A percentile compares a stretch with the other conserved stretches of the same genome.
phyloP scores from a whole-genome alignment of 2,113 vertebrate species.

The Halichoeres trimaculatus region DNA sequence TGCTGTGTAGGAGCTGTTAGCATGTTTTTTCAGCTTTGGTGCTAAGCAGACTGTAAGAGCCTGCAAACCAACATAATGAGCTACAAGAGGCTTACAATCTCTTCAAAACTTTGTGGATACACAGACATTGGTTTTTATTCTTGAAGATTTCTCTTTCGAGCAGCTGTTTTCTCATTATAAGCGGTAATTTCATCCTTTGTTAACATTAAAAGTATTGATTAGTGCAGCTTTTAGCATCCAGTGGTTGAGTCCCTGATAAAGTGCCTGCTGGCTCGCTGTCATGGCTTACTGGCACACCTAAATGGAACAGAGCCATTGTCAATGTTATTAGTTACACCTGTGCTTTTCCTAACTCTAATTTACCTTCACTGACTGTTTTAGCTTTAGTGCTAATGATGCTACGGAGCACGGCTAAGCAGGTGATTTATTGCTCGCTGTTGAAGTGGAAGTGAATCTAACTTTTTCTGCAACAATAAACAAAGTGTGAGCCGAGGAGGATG shows the following conservation, averaged over 20 bases:
- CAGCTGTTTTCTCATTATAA: slow-evolving; percentile 30
- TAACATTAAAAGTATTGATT: slow-evolving; percentile 47
- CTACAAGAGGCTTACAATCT: slow-evolving; percentile 8
- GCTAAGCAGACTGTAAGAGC: neutral
- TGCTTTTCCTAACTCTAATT: slow-evolving; percentile 27
- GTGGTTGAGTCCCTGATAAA: slow-evolving; percentile 11
- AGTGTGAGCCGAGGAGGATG: slow-evolving; percentile 37
- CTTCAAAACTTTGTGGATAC: neutral
- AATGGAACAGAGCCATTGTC: slow-evolving; percentile 37
- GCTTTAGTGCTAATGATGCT: slow-evolving; percentile 27
- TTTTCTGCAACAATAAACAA: slow-evolving; percentile 58
- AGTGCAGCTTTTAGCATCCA: slow-evolving; percentile 16
- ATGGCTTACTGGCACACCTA: slow-evolving; percentile 32
- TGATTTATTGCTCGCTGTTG: slow-evolving; percentile 40
- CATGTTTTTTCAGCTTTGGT: neutral
- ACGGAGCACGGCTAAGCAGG: neutral
- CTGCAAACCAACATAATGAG: slow-evolving; percentile 3
- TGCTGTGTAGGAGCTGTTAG: neutral
- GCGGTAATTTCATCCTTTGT: slow-evolving; percentile 29
- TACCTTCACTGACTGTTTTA: slow-evolving; percentile 14
- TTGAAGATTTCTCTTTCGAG: neutral
- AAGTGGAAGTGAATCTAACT: slow-evolving; percentile 30
- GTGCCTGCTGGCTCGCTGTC: slow-evolving; percentile 38
- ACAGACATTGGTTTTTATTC: neutral
- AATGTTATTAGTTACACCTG: slow-evolving; percentile 52